Evolutionary conservation across 2,888 invertebrate genomes (phyloP).

Genomic region (Pycnomerus fuliginosus): DNA sequence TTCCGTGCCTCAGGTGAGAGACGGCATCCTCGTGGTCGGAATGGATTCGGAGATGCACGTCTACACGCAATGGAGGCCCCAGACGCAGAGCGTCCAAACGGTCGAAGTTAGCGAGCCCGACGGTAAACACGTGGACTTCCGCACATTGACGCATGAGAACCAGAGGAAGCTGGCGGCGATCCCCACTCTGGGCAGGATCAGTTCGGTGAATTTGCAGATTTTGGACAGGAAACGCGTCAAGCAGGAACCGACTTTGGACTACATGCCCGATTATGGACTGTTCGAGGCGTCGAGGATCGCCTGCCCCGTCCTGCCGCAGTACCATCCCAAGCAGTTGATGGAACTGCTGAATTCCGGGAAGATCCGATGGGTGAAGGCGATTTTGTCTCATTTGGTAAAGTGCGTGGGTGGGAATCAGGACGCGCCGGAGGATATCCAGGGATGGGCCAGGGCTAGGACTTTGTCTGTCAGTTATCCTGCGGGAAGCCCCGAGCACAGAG

Average conservation of each 20-base stretch:
- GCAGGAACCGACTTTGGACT: conserved; percentile 61
- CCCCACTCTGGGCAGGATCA: conserved; percentile 79
- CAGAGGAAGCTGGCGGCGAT: conserved; percentile 67
- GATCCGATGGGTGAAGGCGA: conserved; percentile 97
- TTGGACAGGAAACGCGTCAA: conserved; percentile 66
- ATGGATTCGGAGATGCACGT: conserved; percentile 99
- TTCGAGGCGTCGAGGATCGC: conserved; percentile 97
- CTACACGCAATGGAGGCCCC: conserved; percentile 96
- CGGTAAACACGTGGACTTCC: conserved; percentile 66
- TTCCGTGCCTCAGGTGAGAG: too few species aligned
- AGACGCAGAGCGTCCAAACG: conserved; percentile 44
- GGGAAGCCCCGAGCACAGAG: conserved; percentile 77
- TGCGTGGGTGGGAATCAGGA: conserved; percentile 60
- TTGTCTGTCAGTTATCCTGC: conserved; percentile 84
- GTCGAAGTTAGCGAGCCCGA: conserved; percentile 62
- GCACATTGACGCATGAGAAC: conserved; percentile 67
- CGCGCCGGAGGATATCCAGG: conserved; percentile 56
- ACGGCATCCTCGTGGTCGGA: conserved; percentile 96
- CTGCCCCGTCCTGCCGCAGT: conserved; percentile 96
- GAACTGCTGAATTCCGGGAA: conserved; percentile 97
- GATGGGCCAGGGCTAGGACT: conserved; percentile 87
- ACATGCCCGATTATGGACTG: conserved; percentile 90
- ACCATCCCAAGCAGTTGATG: conserved; percentile 98
- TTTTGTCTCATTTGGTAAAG: conserved; percentile 92
- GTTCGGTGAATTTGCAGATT: conserved; percentile 80